Conservation (phyloP, 2,888 invertebrate species). For the Acronicta leporina region DNA sequence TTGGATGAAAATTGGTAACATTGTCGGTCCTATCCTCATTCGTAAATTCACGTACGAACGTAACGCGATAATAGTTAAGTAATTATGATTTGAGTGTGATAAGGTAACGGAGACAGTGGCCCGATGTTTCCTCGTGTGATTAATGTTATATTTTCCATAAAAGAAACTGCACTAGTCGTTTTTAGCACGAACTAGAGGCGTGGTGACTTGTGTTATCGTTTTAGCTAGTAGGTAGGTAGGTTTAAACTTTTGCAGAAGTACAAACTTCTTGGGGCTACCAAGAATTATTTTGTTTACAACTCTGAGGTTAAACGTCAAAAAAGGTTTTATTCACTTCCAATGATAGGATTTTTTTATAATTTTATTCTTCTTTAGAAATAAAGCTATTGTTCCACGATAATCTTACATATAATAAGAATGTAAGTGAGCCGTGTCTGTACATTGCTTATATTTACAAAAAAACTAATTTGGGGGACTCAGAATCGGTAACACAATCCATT, state of each 20-base stretch:
- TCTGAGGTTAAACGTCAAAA: no score
- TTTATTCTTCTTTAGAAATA: no score
- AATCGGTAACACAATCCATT: no score
- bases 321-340: no score
- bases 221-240: neutral
- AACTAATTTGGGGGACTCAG: no score
- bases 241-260: neutral
- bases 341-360: no score
- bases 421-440: no score
- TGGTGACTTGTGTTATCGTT: constrained; percentile 2
- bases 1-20: no score
- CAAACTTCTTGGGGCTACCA: no score
- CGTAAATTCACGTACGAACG: constrained; percentile 5
- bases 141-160: constrained; percentile 12
- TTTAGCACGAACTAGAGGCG: neutral
- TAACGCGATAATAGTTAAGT: constrained; percentile 31
- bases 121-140: constrained; percentile 3
- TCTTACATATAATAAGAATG: no score
- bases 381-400: no score
- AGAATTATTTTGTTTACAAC: neutral
- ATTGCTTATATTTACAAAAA: no score
- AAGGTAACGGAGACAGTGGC: constrained; percentile 43
- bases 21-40: constrained; percentile 9
- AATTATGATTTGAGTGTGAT: constrained; percentile 44
- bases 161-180: neutral